These are phyloP conservation scores for Clamator glandarius DNA, from an alignment of 2,797 vertebrate species.

Conservation along the genomic window DNA sequence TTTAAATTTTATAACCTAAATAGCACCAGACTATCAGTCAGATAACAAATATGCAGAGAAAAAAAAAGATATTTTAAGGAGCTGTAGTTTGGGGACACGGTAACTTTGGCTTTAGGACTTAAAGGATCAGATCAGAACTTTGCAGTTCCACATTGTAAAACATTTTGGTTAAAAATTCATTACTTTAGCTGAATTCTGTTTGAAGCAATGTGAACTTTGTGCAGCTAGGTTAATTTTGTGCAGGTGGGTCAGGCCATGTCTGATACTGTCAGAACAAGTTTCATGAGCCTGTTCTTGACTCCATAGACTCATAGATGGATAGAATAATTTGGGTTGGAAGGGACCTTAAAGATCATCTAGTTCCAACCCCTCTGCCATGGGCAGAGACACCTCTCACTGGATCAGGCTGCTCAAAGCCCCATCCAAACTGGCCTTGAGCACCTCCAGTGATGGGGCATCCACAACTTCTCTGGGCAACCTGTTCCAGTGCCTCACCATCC, in stretches of 20 bases:
- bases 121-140: not conserved
- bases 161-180: not conserved
- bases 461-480: too few species aligned
- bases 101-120: not conserved
- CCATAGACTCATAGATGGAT: too few species aligned
- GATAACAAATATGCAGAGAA: conserved; percentile 9
- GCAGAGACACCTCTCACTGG: too few species aligned
- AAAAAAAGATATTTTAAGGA: not conserved
- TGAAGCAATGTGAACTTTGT: not conserved
- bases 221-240: not conserved
- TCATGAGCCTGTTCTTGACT: not conserved
- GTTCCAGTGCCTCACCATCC: too few species aligned
- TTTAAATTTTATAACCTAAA: not conserved
- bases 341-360: too few species aligned
- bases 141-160: not conserved
- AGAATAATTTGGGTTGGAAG: too few species aligned
- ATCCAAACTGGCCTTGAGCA: too few species aligned
- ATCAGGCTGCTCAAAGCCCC: too few species aligned
- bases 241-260: not conserved
- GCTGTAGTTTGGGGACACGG: not conserved
- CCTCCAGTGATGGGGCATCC: too few species aligned
- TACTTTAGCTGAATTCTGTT: not conserved
- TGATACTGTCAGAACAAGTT: not conserved
- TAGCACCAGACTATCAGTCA: not conserved
- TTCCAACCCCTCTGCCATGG: too few species aligned